These are phyloP conservation scores for Corythoichthys haematopterus DNA, from an alignment of 2,113 vertebrate species.

Conservation along the genomic window DNA sequence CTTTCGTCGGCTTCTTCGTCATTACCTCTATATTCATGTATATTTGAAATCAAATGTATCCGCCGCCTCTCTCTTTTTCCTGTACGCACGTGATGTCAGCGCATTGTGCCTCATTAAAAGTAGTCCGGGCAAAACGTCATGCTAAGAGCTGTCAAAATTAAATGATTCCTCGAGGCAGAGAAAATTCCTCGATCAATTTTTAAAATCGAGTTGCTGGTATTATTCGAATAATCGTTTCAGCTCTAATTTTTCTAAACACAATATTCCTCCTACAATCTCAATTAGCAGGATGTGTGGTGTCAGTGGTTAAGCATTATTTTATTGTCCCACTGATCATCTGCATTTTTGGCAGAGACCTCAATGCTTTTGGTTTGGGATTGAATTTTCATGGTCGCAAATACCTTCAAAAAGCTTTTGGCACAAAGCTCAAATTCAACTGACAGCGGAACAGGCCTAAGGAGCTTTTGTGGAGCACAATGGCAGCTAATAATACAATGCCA, in stretches of 20 bases:
- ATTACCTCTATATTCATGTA: no score
- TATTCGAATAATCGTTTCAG: neutral
- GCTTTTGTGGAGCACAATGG: slow-evolving; percentile 66
- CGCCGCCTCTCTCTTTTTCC: no score
- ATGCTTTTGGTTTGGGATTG: slow-evolving; percentile 62
- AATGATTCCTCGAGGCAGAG: no score
- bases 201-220: no score
- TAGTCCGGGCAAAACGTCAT: no score
- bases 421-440: slow-evolving; percentile 53
- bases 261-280: slow-evolving; percentile 39
- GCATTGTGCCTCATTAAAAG: no score
- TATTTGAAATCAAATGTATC: no score
- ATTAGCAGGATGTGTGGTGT: slow-evolving; percentile 63
- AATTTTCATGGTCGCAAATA: slow-evolving; percentile 67
- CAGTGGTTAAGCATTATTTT: slow-evolving; percentile 63
- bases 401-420: slow-evolving; percentile 63
- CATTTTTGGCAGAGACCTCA: slow-evolving; percentile 61
- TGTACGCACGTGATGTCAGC: no score
- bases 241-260: slow-evolving; percentile 14
- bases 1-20: no score
- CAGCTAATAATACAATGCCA: slow-evolving; percentile 68
- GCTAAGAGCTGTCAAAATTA: no score
- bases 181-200: no score
- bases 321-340: slow-evolving; percentile 58
- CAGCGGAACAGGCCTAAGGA: slow-evolving; percentile 59